Conservation (phyloP, 2,797 vertebrate genomes). For the Apogon talboti region DNA sequence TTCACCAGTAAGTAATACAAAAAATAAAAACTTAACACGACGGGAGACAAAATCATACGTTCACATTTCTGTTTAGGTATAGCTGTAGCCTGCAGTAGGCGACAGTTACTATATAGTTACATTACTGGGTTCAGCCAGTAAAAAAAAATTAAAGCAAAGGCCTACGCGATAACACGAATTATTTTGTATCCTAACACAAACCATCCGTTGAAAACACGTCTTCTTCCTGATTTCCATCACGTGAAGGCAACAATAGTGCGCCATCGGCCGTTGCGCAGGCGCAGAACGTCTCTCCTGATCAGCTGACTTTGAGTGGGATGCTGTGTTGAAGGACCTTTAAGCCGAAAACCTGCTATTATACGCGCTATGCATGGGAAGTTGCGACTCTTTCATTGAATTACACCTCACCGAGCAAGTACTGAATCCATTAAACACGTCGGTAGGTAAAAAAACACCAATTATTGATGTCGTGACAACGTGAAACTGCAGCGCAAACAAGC, state of each 20-base stretch:
- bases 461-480: conserved; percentile 66
- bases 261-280: conserved; percentile 53
- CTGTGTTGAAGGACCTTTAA: conserved; percentile 63
- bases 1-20: neutral
- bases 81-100: no score
- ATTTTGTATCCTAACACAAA: neutral
- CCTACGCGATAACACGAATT: no score
- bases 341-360: conserved; percentile 47
- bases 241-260: conserved; percentile 37
- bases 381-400: conserved; percentile 28
- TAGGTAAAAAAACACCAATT: conserved; percentile 52
- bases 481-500: conserved; percentile 52
- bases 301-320: conserved; percentile 82
- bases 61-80: no score
- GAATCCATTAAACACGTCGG: conserved; percentile 48
- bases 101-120: no score
- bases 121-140: no score
- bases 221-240: conserved; percentile 6
- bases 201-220: neutral
- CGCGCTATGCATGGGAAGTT: conserved; percentile 54
- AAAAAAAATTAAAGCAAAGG: no score
- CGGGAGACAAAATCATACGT: no score
- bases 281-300: conserved; percentile 61
- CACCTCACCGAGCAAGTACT: conserved; percentile 24
- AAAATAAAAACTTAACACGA: no score